Evolutionary conservation across 2,888 invertebrate genomes (phyloP).

Genomic region (Spicauda simplicius): DNA sequence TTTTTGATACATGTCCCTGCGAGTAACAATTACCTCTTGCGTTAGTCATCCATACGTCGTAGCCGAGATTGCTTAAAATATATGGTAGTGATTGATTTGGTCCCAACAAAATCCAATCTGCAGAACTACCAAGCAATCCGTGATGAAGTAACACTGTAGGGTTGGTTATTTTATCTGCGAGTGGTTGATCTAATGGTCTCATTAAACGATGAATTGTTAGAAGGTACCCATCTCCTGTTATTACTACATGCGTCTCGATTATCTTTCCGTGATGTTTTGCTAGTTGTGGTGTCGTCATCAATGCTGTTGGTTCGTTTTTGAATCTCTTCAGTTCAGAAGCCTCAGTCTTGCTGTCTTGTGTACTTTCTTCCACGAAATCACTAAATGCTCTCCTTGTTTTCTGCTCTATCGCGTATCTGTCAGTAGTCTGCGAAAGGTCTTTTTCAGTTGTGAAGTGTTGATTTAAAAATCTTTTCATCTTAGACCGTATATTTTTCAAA

Average conservation of each 20-base stretch:
- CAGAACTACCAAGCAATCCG: constrained; percentile 70
- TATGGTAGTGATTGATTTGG: constrained; percentile 66
- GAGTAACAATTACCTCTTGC: constrained; percentile 72
- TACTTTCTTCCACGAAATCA: constrained; percentile 48
- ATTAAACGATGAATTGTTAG: constrained; percentile 63
- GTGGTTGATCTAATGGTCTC: constrained; percentile 25
- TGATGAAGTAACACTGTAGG: constrained; percentile 65
- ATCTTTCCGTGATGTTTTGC: constrained; percentile 59
- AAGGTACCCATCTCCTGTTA: constrained; percentile 64
- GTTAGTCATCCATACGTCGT: constrained; percentile 86
- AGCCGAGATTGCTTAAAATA: constrained; percentile 81
- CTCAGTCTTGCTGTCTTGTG: constrained; percentile 43
- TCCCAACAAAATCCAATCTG: constrained; percentile 72
- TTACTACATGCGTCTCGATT: constrained; percentile 61
- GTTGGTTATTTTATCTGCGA: constrained; percentile 36
- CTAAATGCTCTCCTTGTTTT: constrained; percentile 46
- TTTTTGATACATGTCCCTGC: constrained; percentile 53
- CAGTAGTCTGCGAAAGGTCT: neutral
- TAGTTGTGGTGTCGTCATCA: constrained; percentile 61
- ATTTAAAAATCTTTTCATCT: constrained; percentile 43
- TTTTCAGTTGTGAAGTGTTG: neutral
- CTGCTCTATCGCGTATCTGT: constrained; percentile 18
- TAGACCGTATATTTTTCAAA: constrained; percentile 45
- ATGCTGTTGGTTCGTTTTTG: constrained; percentile 52
- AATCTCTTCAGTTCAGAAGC: constrained; percentile 45